A percentile compares a stretch with the other conserved stretches of the same genome.
These are phyloP conservation scores for Antechinus stuartii DNA, from an alignment of 2,113 vertebrate species.

Conservation along the genomic window DNA sequence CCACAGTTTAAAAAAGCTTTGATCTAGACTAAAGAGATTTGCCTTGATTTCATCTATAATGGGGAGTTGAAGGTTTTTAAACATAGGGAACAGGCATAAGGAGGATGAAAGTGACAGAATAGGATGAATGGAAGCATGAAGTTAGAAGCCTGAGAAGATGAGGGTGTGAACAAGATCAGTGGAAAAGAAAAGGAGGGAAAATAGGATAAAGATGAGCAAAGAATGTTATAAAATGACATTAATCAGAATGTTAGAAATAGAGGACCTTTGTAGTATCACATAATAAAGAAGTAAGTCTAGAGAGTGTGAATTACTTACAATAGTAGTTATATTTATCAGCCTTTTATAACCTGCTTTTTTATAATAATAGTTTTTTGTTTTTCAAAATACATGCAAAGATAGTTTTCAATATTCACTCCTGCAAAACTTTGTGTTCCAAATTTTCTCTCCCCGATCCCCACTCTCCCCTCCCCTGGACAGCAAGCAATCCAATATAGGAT, in stretches of 20 bases:
- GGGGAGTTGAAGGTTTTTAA: background rate
- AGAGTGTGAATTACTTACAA: background rate
- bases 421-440: no score
- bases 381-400: no score
- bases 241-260: background rate
- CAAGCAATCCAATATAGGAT: no score
- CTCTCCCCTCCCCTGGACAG: no score
- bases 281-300: background rate
- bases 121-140: background rate
- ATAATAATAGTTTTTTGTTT: no score
- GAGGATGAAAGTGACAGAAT: background rate
- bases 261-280: background rate
- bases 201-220: background rate
- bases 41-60: background rate
- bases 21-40: background rate
- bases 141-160: background rate
- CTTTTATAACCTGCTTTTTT: background rate
- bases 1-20: no score
- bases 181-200: background rate
- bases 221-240: background rate
- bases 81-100: background rate
- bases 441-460: no score
- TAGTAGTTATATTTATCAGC: background rate
- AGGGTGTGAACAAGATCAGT: background rate
- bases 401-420: no score